phyloP scores from a whole-genome alignment of 2,888 invertebrate genomes.

The Sisyra terminalis region DNA sequence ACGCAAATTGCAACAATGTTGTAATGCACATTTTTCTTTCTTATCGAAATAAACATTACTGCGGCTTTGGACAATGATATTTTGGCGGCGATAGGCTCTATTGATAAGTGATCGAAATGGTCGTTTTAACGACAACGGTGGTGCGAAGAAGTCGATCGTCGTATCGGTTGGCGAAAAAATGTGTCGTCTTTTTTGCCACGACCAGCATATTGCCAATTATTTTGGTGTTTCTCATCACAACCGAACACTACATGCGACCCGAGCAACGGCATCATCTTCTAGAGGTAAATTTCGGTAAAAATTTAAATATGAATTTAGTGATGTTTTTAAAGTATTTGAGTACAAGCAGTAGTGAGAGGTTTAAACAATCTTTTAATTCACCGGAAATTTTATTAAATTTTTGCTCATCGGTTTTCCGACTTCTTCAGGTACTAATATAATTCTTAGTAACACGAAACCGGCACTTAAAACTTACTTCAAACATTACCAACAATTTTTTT shows the following conservation, averaged over 20 bases:
- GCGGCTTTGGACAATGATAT: no score
- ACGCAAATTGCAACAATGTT: no score
- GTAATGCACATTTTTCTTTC: no score
- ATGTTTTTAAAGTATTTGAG: neutral
- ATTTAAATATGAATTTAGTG: slow-evolving; percentile 17
- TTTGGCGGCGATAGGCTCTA: neutral
- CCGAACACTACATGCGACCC: slow-evolving; percentile 43
- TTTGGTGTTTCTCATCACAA: slow-evolving; percentile 40
- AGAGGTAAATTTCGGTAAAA: slow-evolving; percentile 20
- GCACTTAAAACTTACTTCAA: no score
- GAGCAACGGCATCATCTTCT: slow-evolving; percentile 33
- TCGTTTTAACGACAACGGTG: neutral
- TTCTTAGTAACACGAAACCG: no score
- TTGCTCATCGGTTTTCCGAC: no score
- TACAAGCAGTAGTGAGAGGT: neutral
- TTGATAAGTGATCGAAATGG: neutral
- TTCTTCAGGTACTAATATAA: no score
- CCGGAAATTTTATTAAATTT: no score
- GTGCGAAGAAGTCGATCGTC: slow-evolving; percentile 19
- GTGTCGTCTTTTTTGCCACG: slow-evolving; percentile 40
- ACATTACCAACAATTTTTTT: no score
- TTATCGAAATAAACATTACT: no score
- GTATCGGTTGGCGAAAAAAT: slow-evolving; percentile 31
- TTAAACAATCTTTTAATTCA: no score
- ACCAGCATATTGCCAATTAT: slow-evolving; percentile 41